Evolutionary conservation across 1,140 invertebrate species (phyloP), one percentile per base, ranked within the genome.

Genomic region (Magallana angulata): DNA sequence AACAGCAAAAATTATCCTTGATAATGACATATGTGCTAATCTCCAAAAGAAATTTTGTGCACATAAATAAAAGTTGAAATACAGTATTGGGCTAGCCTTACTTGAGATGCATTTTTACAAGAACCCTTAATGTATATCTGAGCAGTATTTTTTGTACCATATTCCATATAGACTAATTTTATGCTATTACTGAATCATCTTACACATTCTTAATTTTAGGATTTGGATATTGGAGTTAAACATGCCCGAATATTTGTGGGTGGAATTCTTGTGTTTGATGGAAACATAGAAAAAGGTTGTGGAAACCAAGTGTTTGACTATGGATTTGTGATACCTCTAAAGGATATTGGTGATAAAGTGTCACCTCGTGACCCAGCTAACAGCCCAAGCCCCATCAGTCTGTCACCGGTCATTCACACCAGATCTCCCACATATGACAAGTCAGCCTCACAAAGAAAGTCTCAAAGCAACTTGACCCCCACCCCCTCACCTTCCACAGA

Each of bases 251-350:
- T 95, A 24, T 92, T 91, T 89, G 88, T 94, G 62, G 92, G 90
- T 48, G 92, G 91, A 16, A 89, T 93, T 57, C 88, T 94, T 14
- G 85, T 94, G 60, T 95, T 91, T 89, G 90, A 91, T 89, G 94
- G 94, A 8, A 87, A 92, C 24, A 81, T 95, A 76, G 94, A 95
- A 14, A 95, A 95, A 90, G 94, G 94, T 12, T 95, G 94, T 92
- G 94, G 94, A n/a, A 95, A 95, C 59, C 94, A 94, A 83, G 92
- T 94, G 24, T 94, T 94, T 91, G 94, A 94, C 90, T 94, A 95
- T 88, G 91, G 93, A 84, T 91, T 91, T 84, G 91, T 89, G 14
- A 93, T 94, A 76, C 36, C 88, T 18, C 60, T 93, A 59, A 89
- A 64, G 86, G 76, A 89, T 3, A 86, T 12, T 60, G 30, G 80